A percentile compares a stretch with the other conserved stretches of the same genome.
Conservation (phyloP, 1,140 invertebrate species). For the Telenomus remus region DNA sequence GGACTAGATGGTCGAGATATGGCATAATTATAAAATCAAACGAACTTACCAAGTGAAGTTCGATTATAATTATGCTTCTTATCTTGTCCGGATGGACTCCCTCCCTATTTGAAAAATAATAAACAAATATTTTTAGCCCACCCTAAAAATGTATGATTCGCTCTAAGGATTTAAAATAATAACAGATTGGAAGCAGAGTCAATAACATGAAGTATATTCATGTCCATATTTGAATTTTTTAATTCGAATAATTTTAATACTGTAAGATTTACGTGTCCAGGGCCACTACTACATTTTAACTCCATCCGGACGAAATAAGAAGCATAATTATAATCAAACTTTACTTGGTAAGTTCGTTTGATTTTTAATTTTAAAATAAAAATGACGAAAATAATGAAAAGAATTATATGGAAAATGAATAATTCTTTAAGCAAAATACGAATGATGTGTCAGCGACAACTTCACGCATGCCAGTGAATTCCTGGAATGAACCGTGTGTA, state of each 20-base stretch:
- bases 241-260: constrained; percentile 1
- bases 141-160: background rate
- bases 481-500: too few species aligned
- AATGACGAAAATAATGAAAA: too few species aligned
- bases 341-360: constrained; percentile 1
- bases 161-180: background rate
- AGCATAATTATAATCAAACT: constrained; percentile 1
- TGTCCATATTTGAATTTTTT: background rate
- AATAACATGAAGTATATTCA: constrained; percentile 3
- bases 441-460: too few species aligned
- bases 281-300: constrained; percentile 1
- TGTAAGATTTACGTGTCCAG: background rate
- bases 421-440: too few species aligned
- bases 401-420: too few species aligned
- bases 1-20: background rate
- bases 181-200: background rate
- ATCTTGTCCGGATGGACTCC: constrained; percentile 1
- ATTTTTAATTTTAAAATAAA: too few species aligned
- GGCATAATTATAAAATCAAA: constrained; percentile 1
- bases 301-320: constrained; percentile 1
- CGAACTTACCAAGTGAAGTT: constrained; percentile 1
- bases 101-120: background rate
- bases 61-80: constrained; percentile 3
- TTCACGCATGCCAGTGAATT: too few species aligned
- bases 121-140: background rate